Conservation (phyloP, 2,797 vertebrate genomes). For the Sebastes miniatus region DNA sequence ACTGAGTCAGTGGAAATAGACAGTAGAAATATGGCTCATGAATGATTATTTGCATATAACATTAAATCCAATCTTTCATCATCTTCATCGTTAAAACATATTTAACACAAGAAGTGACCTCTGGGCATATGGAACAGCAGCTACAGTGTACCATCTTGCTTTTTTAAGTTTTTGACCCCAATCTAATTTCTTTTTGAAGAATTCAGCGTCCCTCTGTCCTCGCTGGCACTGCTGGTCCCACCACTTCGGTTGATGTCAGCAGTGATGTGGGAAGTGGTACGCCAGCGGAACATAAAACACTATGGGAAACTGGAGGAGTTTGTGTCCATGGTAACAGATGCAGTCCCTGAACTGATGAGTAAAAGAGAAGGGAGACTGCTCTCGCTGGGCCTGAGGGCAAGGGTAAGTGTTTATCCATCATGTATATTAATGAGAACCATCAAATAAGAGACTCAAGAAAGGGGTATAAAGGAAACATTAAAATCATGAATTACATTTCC, state of each 20-base stretch:
- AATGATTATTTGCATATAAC: no score
- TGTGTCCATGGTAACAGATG: slow-evolving; percentile 83
- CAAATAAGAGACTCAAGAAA: not conserved
- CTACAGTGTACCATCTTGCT: not conserved
- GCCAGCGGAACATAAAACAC: slow-evolving; percentile 78
- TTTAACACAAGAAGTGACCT: not conserved
- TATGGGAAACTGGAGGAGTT: slow-evolving; percentile 88
- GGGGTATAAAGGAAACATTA: fast-evolving
- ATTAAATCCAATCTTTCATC: no score
- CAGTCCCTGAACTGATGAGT: slow-evolving; percentile 84
- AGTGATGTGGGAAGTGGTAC: slow-evolving; percentile 86
- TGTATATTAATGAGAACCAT: not conserved
- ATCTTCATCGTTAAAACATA: no score
- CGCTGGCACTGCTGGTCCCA: slow-evolving; percentile 81
- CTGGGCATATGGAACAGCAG: no score
- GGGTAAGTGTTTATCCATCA: slow-evolving; percentile 70
- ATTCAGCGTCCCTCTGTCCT: slow-evolving; percentile 78
- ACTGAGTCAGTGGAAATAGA: no score
- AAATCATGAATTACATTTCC: not conserved
- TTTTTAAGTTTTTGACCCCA: not conserved
- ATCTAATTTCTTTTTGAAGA: slow-evolving; percentile 48
- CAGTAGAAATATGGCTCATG: no score
- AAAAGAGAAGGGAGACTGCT: slow-evolving; percentile 86
- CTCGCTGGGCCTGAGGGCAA: slow-evolving; percentile 85
- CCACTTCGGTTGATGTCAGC: slow-evolving; percentile 84